Evolutionary conservation across 2,888 invertebrate species (phyloP), one percentile per base, ranked within the genome.

Genomic region (Chesias legatella): DNA sequence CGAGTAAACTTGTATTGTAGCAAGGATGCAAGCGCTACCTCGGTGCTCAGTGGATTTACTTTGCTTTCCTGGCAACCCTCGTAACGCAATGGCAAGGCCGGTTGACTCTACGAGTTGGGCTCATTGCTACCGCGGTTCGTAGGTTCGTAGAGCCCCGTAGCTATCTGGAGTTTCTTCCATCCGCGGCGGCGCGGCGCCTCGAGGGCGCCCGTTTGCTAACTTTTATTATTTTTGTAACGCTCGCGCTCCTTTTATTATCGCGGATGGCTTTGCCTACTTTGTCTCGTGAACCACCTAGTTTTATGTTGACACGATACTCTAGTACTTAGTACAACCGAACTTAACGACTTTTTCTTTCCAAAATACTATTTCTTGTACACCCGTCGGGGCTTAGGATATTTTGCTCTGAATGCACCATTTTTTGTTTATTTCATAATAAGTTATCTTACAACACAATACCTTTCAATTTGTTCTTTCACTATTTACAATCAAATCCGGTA

Each of bases 191-290:
- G 48, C 59, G 66, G 69, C 75, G 77, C 74, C 79, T 72, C 70
- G 66, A 67, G 73, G 78, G 63, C 73, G 70, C 64, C 67, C 63
- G 56, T 46, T 61, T 60, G 62, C 73, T 74, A 81, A 79, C 79
- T 81, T 82, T 80, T 81, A 79, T 81, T 83, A 78, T 81, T 80
- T 76, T 77, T 75, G 73, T 74, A 75, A 67, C 67, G 65, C 65
- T 61, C 58, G 63, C 67, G 68, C 69, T 76, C 72, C 75, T 79
- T 76, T 79, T 79, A 76, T 75, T 73, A 71, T 71, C 53, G 64
- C 56, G 63, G 75, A 78, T 67, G 63, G 66, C 67, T 67, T 68
- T 58, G 64, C 62, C 63, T 63, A 60, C 63, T 63, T 50, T 60
- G 57, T 63, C 59, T 59, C 56, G 48, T 58, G 57, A 55, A 60